Evolutionary conservation across 2,113 vertebrate species (phyloP), one percentile per base, ranked within the genome.

Genomic region (Ciconia boyciana): DNA sequence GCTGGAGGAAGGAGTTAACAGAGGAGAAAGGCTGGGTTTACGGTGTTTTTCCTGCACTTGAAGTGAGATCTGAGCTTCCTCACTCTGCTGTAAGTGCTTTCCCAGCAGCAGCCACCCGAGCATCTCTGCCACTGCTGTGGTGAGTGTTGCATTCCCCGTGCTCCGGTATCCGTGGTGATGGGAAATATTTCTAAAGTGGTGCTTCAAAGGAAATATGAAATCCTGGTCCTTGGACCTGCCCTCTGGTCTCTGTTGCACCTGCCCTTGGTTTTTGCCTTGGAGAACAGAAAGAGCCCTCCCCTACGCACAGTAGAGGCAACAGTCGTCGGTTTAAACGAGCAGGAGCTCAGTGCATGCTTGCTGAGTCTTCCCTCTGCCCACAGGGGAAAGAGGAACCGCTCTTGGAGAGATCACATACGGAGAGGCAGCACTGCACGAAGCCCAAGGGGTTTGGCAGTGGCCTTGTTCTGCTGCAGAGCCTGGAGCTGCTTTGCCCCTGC

Each of bases 161-260:
- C 70, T 75, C 46, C 70, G 7, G 96, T 95, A 86, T 95, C 93
- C 95, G 91, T 95, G 96, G 96, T 80, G 89, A 96, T 88, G 80
- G 83, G 66, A 58, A 65, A 49, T 29, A 26, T 72, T 89, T 83
- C 79, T 83, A 1, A 57, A 80, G 75, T 8, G 3, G 8, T 64
- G 71, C 91, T 80, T 51, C 10, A 22, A 21, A 17, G 29, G 31
- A 49, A 22, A 34, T 26, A 31, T 4, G 69, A 22, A 90, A 82
- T 78, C 54, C 51, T 92, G 74, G 15, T n/a, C 55, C 66, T 71
- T 60, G 66, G 46, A 58, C 51, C 64, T 81, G 64, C 81, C n/a
- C 68, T 77, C 60, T 60, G 51, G 29, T 39, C 26, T 43, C 49
- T 14, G 26, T 29, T 31, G 71, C 41, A 77, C 21, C 36, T 69